Evolutionary conservation across 2,888 invertebrate genomes (phyloP).

Genomic region (Agelastica alni): DNA sequence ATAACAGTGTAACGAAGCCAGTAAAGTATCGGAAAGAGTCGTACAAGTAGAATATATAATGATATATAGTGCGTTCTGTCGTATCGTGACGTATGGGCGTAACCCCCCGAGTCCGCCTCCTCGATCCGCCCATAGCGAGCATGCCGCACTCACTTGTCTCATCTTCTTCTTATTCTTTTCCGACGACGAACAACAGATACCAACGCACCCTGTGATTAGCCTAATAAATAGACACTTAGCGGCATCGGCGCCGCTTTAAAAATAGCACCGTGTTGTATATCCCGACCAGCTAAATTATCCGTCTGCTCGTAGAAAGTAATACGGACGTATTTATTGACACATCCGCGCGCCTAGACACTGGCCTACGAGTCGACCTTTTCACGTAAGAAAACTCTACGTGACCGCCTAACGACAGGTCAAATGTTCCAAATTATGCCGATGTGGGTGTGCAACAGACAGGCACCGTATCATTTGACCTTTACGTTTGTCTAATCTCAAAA

Average conservation of each 20-base stretch:
- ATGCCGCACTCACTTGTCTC: slow-evolving; percentile 27
- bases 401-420: slow-evolving; percentile 55
- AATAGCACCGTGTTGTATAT: too few relatives aligned
- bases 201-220: slow-evolving; percentile 55
- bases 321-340: too few relatives aligned
- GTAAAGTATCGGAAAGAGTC: slow-evolving; percentile 1
- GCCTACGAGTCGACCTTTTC: background rate
- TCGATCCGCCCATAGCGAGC: slow-evolving; percentile 42
- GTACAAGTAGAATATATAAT: background rate
- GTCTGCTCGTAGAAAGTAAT: too few relatives aligned
- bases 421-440: slow-evolving; percentile 50
- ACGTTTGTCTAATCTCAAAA: slow-evolving; percentile 15
- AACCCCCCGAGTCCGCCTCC: slow-evolving; percentile 46
- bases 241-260: slow-evolving; percentile 52
- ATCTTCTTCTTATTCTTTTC: slow-evolving; percentile 11
- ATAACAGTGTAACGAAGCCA: background rate
- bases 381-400: slow-evolving; percentile 33
- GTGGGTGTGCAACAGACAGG: slow-evolving; percentile 49
- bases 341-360: background rate
- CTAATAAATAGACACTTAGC: slow-evolving; percentile 57
- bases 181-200: slow-evolving; percentile 21
- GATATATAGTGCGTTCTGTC: background rate
- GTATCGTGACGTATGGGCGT: slow-evolving; percentile 53
- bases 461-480: slow-evolving; percentile 14
- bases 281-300: too few relatives aligned